phyloP scores from a whole-genome alignment of 2,113 vertebrate species.

The Pelecanus crispus region DNA sequence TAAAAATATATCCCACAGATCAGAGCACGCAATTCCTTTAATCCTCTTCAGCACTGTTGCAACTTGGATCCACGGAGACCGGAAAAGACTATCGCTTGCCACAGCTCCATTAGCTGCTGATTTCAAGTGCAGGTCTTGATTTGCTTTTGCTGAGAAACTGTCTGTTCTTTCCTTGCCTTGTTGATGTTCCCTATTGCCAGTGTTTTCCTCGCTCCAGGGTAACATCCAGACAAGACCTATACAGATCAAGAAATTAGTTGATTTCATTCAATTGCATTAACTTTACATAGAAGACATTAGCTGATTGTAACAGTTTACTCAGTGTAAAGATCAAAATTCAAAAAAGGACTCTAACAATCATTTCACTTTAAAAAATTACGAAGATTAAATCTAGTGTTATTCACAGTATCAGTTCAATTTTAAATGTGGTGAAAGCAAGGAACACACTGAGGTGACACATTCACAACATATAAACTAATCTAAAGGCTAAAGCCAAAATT shows the following conservation, averaged over 20 bases:
- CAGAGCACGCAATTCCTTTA: constrained; percentile 76
- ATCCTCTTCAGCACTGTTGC: constrained; percentile 75
- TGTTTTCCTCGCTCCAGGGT: constrained; percentile 75
- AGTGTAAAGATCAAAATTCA: not conserved
- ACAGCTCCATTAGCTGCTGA: not conserved
- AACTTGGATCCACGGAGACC: constrained; percentile 71
- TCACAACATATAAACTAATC: not conserved
- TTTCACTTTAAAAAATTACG: not conserved
- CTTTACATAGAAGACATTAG: not conserved
- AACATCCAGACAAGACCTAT: constrained; percentile 88
- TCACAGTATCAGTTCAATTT: not conserved
- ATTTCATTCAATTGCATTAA: not conserved
- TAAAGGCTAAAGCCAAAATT: not conserved
- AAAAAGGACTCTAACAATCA: not conserved
- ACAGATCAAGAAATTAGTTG: not conserved
- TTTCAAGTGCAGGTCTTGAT: not conserved
- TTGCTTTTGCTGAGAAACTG: not conserved
- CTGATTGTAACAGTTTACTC: not conserved
- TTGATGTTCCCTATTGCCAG: not conserved
- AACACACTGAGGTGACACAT: not conserved
- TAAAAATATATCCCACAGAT: constrained; percentile 89
- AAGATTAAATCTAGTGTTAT: not conserved
- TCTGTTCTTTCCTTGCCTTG: not conserved
- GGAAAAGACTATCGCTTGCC: not conserved
- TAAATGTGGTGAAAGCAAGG: not conserved